phyloP scores from a whole-genome alignment of 2,113 vertebrate species.

The Crotalus viridis region DNA sequence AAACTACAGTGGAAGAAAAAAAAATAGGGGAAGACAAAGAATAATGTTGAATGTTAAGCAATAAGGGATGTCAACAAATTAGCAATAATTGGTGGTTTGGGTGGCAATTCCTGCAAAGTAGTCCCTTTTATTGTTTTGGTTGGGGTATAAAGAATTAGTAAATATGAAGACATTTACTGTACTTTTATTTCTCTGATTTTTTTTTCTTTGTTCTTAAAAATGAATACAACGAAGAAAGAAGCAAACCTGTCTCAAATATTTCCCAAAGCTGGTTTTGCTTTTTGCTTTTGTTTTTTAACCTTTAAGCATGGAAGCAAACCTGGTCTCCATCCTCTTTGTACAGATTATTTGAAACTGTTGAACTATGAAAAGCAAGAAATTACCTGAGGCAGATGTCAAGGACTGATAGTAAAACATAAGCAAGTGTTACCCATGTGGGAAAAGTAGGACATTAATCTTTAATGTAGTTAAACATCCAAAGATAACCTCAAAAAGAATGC shows the following conservation, averaged over 20 bases:
- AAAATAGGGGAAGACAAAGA: not conserved
- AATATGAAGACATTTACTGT: not conserved
- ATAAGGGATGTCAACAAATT: not conserved
- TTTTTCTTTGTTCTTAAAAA: not conserved
- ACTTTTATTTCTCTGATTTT: too few relatives aligned
- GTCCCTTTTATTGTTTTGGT: not conserved
- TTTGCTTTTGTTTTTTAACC: not conserved
- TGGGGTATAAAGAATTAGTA: not conserved
- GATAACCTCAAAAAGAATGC: not conserved
- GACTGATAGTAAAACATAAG: not conserved
- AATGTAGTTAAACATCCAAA: not conserved
- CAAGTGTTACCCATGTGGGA: not conserved
- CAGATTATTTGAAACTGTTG: constrained; percentile 1
- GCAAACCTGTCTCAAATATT: not conserved
- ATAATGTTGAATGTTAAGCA: not conserved
- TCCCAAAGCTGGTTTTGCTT: not conserved
- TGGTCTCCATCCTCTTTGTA: not conserved
- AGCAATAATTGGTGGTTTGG: not conserved
- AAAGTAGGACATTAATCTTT: not conserved
- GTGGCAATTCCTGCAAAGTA: not conserved
- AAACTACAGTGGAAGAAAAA: not conserved
- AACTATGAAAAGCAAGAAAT: constrained; percentile 2
- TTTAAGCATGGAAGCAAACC: not conserved
- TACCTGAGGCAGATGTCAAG: not conserved
- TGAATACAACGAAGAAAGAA: not conserved